phyloP scores from a whole-genome alignment of 2,113 vertebrate species.

The Hyla sarda region DNA sequence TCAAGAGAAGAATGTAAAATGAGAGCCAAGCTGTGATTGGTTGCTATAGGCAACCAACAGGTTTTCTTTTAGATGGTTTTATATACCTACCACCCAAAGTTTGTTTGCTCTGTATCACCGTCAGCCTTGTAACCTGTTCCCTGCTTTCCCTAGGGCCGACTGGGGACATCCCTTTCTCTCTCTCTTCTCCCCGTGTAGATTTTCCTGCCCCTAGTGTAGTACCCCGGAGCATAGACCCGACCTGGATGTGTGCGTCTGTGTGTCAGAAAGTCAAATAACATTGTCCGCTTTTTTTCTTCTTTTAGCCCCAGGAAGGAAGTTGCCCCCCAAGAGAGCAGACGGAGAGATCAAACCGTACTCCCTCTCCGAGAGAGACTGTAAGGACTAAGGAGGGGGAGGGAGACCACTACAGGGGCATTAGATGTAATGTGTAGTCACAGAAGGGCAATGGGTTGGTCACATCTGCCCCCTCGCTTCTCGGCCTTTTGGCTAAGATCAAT shows the following conservation, averaged over 20 bases:
- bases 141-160: background rate
- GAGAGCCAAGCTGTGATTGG: too few species aligned
- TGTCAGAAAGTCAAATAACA: background rate
- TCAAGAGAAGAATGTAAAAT: too few species aligned
- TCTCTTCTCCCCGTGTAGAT: background rate
- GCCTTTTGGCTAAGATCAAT: too few species aligned
- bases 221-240: slow-evolving; percentile 28
- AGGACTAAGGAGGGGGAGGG: slow-evolving; percentile 59
- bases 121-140: background rate
- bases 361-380: slow-evolving; percentile 86
- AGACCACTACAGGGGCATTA: background rate
- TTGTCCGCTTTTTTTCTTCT: background rate
- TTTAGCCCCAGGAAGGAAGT: slow-evolving; percentile 75
- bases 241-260: background rate
- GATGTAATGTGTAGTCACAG: background rate
- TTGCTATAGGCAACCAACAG: too few species aligned
- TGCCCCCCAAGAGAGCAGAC: slow-evolving; percentile 80
- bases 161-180: background rate
- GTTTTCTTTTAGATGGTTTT: too few species aligned
- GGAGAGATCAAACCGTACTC: slow-evolving; percentile 92
- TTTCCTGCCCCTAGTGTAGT: slow-evolving; percentile 10
- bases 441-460: background rate
- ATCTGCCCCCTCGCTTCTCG: too few species aligned
- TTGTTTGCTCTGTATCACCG: too few species aligned
- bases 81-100: too few species aligned